Conservation (phyloP, 2,888 invertebrate genomes). For the Hydroisotoma schaefferi region DNA sequence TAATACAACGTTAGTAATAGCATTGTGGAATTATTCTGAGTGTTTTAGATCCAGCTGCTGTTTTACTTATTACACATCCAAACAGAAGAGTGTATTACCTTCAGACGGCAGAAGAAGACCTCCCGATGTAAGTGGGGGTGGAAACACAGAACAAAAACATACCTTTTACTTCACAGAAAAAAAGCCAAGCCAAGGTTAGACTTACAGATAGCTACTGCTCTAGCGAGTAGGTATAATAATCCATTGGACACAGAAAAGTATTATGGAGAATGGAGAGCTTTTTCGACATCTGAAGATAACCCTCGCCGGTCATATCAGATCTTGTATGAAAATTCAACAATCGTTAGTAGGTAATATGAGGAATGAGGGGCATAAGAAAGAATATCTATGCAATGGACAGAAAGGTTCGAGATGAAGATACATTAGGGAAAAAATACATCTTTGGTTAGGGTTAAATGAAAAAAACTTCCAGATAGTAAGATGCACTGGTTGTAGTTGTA, state of each 20-base stretch:
- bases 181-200: no score
- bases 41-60: constrained; percentile 43
- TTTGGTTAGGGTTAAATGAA: not conserved
- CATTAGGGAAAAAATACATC: not conserved
- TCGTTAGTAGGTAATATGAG: no score
- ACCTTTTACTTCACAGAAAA: no score
- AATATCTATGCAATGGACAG: not conserved
- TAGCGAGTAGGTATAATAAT: no score
- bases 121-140: constrained; percentile 32
- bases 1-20: no score
- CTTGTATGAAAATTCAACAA: no score
- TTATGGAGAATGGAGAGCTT: not conserved
- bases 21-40: constrained; percentile 52
- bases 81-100: not conserved
- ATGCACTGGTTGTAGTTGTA: not conserved
- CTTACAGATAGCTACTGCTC: no score
- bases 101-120: constrained; percentile 8
- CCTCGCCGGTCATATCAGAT: no score
- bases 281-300: not conserved
- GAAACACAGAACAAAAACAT: no score
- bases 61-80: constrained; percentile 16
- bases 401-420: not conserved
- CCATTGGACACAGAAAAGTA: not conserved
- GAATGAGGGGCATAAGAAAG: no score
- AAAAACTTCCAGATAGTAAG: not conserved